Evolutionary conservation across 2,113 vertebrate species (phyloP), one percentile per base, ranked within the genome.

Genomic region (Corythaeola cristata): DNA sequence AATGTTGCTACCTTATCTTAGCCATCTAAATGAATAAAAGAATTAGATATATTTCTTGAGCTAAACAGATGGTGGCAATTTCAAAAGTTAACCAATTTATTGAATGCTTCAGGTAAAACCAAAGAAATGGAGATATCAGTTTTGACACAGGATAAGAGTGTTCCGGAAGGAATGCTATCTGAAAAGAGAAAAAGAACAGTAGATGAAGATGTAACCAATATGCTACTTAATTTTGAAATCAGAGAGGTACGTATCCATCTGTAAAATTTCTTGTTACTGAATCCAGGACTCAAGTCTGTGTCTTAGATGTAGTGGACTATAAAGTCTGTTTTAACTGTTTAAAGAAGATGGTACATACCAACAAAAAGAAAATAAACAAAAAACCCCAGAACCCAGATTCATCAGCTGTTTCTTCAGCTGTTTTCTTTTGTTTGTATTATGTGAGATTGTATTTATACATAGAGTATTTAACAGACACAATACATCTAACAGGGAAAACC

Each of bases 151-250:
- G 95, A 68, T 74, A 73, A 85, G 47, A 58, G 16, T 71, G 49
- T 74, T 76, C 21, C 88, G 30, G 96, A 97, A 96, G 88, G 59
- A 50, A 76, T 84, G 24, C 39, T 75, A 47, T 15, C 56, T 63
- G 37, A 92, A 21, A 82, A 91, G 66, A 82, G 78, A 53, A 45
- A 85, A 47, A 90, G 59, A 76, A 33, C 78, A 35, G 59, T 63
- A 39, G 77, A 73, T 35, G 98, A 98, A 79, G 98, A 99, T 87
- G 71, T 96, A 15, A 64, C 99, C 93, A 99, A 98, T 50, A 63
- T 99, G 68, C 97, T 99, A 6, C 98, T 99, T 49, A 98, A 98
- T 93, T 99, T 99, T 97, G 99, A 99, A 98, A 98, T 99, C 76
- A 98, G 98, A 97, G 98, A 99, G 99, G 99, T 99, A 56, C 24